These are phyloP conservation scores for Gallinago media DNA, from an alignment of 2,113 vertebrate species.

Conservation along the genomic window DNA sequence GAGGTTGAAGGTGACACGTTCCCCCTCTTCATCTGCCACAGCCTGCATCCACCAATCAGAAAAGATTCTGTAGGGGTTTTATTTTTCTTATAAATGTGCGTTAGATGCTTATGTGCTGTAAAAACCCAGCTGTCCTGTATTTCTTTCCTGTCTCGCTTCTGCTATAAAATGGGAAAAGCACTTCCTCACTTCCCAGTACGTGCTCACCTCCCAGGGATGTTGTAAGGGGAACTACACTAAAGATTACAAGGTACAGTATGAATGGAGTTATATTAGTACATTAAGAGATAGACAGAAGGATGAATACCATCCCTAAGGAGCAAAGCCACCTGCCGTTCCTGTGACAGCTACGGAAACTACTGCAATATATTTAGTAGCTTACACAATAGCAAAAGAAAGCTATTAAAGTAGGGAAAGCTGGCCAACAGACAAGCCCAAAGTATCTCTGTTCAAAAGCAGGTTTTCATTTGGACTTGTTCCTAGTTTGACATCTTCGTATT, in stretches of 20 bases:
- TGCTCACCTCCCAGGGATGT: background rate
- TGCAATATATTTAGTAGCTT: background rate
- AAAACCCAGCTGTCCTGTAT: background rate
- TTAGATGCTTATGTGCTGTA: background rate
- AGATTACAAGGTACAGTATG: background rate
- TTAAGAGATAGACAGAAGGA: background rate
- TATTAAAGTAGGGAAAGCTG: background rate
- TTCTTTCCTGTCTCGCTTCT: background rate
- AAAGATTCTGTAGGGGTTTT: background rate
- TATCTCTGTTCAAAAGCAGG: background rate
- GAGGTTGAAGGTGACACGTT: background rate
- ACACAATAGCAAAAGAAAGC: background rate
- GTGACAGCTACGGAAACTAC: background rate
- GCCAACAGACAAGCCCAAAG: background rate
- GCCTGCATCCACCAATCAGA: background rate
- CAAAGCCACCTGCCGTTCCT: background rate
- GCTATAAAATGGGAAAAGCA: rapidly evolving
- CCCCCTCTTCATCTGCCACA: background rate
- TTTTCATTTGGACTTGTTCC: background rate
- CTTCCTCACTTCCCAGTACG: background rate
- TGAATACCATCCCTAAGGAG: background rate
- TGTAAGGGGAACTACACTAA: background rate
- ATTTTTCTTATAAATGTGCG: background rate
- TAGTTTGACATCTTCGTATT: background rate
- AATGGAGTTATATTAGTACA: background rate